Evolutionary conservation across 1,140 invertebrate species (phyloP).

Genomic region (Ips nitidus): DNA sequence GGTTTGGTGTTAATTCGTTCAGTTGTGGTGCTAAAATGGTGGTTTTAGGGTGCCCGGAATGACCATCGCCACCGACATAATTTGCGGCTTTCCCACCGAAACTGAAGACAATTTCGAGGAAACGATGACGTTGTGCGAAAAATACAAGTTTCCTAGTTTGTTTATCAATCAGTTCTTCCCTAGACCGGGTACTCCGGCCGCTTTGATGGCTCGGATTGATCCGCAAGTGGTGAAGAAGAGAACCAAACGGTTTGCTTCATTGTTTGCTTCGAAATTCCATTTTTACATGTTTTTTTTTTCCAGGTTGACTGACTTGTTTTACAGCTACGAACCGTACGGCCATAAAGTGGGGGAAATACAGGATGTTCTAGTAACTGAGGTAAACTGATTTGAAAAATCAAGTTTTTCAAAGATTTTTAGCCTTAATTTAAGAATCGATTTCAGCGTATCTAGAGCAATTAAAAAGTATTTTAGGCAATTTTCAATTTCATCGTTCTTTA

Average conservation of each 20-base stretch:
- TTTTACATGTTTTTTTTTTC: slow-evolving; percentile 1
- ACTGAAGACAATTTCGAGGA: slow-evolving; percentile 89
- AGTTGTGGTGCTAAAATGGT: no score
- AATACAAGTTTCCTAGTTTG: slow-evolving; percentile 90
- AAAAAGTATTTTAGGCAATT: no score
- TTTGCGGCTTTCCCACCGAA: slow-evolving; percentile 98
- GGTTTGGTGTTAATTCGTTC: slow-evolving; percentile 11
- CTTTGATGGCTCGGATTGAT: slow-evolving; percentile 80
- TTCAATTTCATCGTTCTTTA: no score
- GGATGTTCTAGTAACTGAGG: slow-evolving; percentile 80
- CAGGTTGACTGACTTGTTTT: slow-evolving; percentile 84
- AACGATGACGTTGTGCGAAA: slow-evolving; percentile 79
- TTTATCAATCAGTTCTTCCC: slow-evolving; percentile 99
- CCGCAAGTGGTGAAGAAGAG: slow-evolving; percentile 85
- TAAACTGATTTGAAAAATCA: slow-evolving; percentile 10
- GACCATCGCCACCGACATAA: slow-evolving; percentile 97
- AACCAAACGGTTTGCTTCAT: slow-evolving; percentile 65
- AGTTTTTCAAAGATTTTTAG: neutral
- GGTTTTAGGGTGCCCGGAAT: slow-evolving; percentile 73
- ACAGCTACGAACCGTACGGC: slow-evolving; percentile 85
- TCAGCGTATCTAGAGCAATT: no score
- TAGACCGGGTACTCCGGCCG: slow-evolving; percentile 92
- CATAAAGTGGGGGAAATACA: slow-evolving; percentile 75
- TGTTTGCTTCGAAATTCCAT: neutral
- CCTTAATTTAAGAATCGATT: neutral